Percentiles rank a stretch among this genome's conserved stretches.
Evolutionary conservation across 2,113 vertebrate species (phyloP).

Genomic region (Romanogobio albipinnatus): DNA sequence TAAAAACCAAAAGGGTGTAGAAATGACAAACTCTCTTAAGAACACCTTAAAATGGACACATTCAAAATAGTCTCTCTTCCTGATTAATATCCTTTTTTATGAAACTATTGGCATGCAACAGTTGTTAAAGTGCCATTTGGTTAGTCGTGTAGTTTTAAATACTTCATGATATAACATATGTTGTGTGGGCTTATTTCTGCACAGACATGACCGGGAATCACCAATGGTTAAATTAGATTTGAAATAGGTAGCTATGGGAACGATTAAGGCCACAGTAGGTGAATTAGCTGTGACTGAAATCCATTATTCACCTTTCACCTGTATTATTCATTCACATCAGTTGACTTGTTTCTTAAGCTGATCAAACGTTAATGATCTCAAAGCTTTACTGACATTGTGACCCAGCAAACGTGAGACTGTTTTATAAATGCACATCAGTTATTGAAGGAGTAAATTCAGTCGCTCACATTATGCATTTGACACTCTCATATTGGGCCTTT

Average conservation of each 20-base stretch:
- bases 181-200: background rate
- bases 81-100: background rate
- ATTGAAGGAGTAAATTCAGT: background rate
- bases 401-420: background rate
- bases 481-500: background rate
- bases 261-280: background rate
- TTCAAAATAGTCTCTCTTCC: background rate
- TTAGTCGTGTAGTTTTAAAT: background rate
- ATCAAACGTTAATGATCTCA: background rate
- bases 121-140: background rate
- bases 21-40: background rate
- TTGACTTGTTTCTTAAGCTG: background rate
- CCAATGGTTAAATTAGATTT: background rate
- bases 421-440: conserved; percentile 16
- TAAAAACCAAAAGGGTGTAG: background rate
- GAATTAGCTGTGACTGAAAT: conserved; percentile 23
- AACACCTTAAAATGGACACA: background rate
- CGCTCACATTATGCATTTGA: background rate
- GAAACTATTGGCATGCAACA: background rate
- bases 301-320: conserved; percentile 31
- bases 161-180: conserved; percentile 1
- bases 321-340: background rate
- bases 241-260: background rate
- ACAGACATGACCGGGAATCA: background rate
- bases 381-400: background rate